phyloP scores from a whole-genome alignment of 2,113 vertebrate genomes.

The Archilochus colubris region DNA sequence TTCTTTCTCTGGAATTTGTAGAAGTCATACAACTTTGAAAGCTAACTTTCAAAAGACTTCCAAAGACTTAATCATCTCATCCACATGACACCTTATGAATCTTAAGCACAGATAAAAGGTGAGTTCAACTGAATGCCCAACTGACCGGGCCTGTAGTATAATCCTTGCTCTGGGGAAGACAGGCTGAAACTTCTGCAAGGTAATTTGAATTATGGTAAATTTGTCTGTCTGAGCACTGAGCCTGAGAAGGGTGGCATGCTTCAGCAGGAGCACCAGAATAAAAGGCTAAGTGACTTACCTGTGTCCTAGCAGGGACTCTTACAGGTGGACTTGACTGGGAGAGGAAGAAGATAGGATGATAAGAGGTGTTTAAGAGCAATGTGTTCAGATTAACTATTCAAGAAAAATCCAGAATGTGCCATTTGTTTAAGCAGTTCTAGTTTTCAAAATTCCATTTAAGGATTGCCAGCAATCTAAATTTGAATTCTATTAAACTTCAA shows the following conservation, averaged over 20 bases:
- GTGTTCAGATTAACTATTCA: not conserved
- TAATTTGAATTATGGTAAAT: rapidly evolving
- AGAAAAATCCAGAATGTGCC: not conserved
- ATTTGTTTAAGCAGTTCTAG: not conserved
- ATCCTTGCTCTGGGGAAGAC: not conserved
- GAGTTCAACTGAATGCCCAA: not conserved
- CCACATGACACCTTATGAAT: not conserved
- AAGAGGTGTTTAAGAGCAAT: not conserved
- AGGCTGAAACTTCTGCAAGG: not conserved
- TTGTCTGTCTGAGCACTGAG: not conserved
- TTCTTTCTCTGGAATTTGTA: not conserved
- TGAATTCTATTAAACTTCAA: not conserved
- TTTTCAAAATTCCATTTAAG: not conserved
- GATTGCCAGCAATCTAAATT: not conserved
- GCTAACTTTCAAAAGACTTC: not conserved
- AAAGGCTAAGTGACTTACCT: not conserved
- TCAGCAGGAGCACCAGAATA: not conserved
- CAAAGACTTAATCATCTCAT: not conserved
- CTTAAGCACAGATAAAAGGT: rapidly evolving
- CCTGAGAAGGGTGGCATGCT: not conserved
- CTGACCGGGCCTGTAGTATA: not conserved
- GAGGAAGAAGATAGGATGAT: not conserved
- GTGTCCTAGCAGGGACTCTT: not conserved
- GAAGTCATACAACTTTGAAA: not conserved
- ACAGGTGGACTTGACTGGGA: not conserved